Evolutionary conservation across 1,140 invertebrate species (phyloP).

Genomic region (Scaptodrosophila lebanonensis): DNA sequence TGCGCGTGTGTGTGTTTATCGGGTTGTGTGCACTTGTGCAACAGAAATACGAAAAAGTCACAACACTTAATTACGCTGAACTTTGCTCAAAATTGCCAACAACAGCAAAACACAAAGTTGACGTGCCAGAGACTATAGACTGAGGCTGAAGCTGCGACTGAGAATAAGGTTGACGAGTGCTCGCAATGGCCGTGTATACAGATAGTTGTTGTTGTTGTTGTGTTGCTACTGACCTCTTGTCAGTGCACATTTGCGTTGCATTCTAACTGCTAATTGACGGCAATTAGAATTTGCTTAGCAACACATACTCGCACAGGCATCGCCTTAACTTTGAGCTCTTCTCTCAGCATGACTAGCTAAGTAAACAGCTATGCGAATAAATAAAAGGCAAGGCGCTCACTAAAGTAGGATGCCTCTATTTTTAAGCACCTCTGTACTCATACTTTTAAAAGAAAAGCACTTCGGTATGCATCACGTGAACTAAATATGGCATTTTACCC

Average conservation of each 20-base stretch:
- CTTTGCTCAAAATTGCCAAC: conserved; percentile 53
- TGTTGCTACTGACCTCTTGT: conserved; percentile 60
- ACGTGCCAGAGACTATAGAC: not conserved
- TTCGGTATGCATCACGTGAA: no score
- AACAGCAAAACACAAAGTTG: conserved; percentile 6
- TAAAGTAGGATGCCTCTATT: no score
- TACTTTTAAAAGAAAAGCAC: no score
- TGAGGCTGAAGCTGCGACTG: not conserved
- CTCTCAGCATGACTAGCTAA: conserved; percentile 13
- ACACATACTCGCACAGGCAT: no score
- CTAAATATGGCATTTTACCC: no score
- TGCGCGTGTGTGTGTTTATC: not conserved
- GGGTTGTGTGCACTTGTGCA: conserved; percentile 29
- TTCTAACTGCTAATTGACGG: conserved; percentile 29
- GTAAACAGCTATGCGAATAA: not conserved
- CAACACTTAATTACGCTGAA: conserved; percentile 58
- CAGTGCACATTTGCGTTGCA: conserved; percentile 19
- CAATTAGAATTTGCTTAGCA: conserved; percentile 31
- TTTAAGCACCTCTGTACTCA: no score
- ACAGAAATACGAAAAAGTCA: conserved; percentile 55
- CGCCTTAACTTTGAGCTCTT: no score
- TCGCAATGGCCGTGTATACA: conserved; percentile 19
- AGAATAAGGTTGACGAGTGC: not conserved
- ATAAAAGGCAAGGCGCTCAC: no score
- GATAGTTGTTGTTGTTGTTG: conserved; percentile 41